Conservation (phyloP, 2,113 vertebrate genomes). For the Brachypteracias leptosomus region DNA sequence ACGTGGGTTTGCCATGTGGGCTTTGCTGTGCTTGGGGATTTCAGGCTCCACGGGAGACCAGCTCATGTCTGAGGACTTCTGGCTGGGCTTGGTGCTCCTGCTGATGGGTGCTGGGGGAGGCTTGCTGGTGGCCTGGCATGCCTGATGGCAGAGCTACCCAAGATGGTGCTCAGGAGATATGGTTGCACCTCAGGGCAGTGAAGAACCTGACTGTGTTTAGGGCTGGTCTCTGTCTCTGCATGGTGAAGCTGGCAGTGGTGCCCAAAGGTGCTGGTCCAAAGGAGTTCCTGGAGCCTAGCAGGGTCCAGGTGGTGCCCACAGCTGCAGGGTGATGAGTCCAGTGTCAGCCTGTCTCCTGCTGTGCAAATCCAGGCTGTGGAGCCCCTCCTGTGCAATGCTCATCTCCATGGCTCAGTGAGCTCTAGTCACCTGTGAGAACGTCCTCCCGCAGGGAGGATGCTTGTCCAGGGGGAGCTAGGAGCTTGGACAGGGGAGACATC, state of each 20-base stretch:
- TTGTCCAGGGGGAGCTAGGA: background rate
- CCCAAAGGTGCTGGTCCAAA: background rate
- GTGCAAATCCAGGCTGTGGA: background rate
- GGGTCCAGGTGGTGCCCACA: background rate
- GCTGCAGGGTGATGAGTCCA: background rate
- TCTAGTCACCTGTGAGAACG: no score
- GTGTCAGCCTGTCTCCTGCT: background rate
- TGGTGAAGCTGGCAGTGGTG: background rate
- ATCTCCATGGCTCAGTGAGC: no score
- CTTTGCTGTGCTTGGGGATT: accelerated
- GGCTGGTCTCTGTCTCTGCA: background rate
- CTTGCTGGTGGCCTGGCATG: background rate
- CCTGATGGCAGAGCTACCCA: background rate
- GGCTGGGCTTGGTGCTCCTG: background rate
- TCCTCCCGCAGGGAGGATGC: background rate
- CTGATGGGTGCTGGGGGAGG: background rate
- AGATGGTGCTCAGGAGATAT: background rate
- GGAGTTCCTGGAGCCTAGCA: background rate
- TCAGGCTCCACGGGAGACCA: background rate
- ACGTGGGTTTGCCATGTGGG: background rate
- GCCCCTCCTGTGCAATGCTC: background rate
- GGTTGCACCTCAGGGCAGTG: background rate
- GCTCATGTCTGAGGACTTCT: background rate
- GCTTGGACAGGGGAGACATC: background rate
- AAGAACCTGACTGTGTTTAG: background rate